Percentiles rank a stretch among this genome's conserved stretches.
phyloP scores from a whole-genome alignment of 2,888 invertebrate genomes.

The Tipula confusa region DNA sequence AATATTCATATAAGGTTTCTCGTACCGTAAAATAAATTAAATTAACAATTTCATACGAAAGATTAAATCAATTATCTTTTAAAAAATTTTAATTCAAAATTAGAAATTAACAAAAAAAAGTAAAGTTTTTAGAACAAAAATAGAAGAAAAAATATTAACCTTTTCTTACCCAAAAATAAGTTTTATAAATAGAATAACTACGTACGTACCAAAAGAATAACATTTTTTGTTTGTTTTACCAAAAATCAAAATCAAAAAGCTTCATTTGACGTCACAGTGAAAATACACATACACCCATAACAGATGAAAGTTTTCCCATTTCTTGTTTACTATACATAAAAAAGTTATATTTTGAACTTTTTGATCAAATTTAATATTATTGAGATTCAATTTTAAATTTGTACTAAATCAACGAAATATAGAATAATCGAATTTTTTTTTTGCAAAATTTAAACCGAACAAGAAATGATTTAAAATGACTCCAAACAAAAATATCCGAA shows the following conservation, averaged over 20 bases:
- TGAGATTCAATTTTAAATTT: background rate
- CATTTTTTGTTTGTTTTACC: background rate
- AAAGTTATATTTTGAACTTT: background rate
- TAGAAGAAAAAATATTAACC: background rate
- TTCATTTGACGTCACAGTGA: background rate
- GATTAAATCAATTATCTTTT: background rate
- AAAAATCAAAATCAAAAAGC: background rate
- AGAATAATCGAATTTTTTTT: background rate
- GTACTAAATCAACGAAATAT: background rate
- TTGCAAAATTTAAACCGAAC: background rate
- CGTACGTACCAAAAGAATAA: background rate
- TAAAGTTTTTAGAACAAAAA: too few relatives aligned
- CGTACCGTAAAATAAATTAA: background rate
- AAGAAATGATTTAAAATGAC: background rate
- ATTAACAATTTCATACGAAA: background rate
- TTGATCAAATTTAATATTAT: background rate
- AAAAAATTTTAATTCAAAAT: background rate
- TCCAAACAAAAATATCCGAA: too few relatives aligned
- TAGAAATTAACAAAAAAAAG: background rate
- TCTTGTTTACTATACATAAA: background rate
- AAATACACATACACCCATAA: background rate
- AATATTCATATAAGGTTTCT: background rate
- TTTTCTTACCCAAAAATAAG: background rate
- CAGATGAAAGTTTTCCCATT: background rate
- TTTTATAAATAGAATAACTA: background rate